These are phyloP conservation scores for Chelonus insularis DNA, from an alignment of 1,140 invertebrate genomes.

Conservation along the genomic window DNA sequence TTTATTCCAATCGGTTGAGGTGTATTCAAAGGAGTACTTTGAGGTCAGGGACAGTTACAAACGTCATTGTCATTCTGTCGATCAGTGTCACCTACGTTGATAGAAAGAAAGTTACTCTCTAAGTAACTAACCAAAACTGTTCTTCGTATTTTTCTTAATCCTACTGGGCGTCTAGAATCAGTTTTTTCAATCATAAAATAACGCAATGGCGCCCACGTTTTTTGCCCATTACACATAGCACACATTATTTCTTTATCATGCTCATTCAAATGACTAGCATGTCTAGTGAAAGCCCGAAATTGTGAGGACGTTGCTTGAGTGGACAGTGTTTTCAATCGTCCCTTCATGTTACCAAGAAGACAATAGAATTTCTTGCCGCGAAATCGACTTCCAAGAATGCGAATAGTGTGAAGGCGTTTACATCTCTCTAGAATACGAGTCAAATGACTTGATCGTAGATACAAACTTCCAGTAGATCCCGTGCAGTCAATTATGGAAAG, in stretches of 20 bases:
- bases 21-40: too few species aligned
- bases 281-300: slow-evolving; percentile 35
- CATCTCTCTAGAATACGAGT: slow-evolving; percentile 42
- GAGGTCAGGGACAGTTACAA: slow-evolving; percentile 12
- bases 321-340: slow-evolving; percentile 27
- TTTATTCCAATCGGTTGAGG: too few species aligned
- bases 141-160: background rate
- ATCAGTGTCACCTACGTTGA: slow-evolving; percentile 13
- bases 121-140: slow-evolving; percentile 37
- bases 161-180: slow-evolving; percentile 12
- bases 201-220: slow-evolving; percentile 33
- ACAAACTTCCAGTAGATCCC: slow-evolving; percentile 35
- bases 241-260: slow-evolving; percentile 33
- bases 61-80: background rate
- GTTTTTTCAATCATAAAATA: slow-evolving; percentile 30
- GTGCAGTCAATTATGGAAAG: slow-evolving; percentile 37
- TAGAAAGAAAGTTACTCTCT: slow-evolving; percentile 28
- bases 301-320: slow-evolving; percentile 31
- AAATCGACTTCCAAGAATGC: slow-evolving; percentile 33
- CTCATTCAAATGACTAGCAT: slow-evolving; percentile 33
- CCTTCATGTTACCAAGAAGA: slow-evolving; percentile 33
- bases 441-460: slow-evolving; percentile 35
- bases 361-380: slow-evolving; percentile 42
- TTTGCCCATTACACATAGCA: slow-evolving; percentile 11
- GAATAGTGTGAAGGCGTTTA: slow-evolving; percentile 38